These are phyloP conservation scores for Orius insidiosus DNA, from an alignment of 1,140 invertebrate genomes.

Conservation along the genomic window DNA sequence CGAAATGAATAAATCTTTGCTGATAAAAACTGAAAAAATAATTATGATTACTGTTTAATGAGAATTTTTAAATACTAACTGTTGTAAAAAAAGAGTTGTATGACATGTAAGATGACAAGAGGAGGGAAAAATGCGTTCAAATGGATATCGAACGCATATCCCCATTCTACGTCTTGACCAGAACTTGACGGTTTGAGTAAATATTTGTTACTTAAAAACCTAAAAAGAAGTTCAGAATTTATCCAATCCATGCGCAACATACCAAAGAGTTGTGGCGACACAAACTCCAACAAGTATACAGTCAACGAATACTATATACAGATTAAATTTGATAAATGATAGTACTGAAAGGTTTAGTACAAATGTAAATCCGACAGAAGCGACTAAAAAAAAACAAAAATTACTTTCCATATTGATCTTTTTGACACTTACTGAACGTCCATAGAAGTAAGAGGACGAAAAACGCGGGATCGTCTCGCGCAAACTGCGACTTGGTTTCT, in stretches of 20 bases:
- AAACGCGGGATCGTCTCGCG: slow-evolving; percentile 97
- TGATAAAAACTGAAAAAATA: slow-evolving; percentile 52
- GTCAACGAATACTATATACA: slow-evolving; percentile 89
- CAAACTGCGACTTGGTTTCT: slow-evolving; percentile 98
- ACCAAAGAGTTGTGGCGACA: slow-evolving; percentile 84
- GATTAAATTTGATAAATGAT: slow-evolving; percentile 69
- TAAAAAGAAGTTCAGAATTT: slow-evolving; percentile 27
- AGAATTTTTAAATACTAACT: slow-evolving; percentile 29
- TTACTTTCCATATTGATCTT: not conserved
- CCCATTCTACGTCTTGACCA: slow-evolving; percentile 89
- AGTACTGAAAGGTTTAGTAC: slow-evolving; percentile 55
- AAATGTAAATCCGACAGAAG: slow-evolving; percentile 77
- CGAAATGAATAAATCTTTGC: slow-evolving; percentile 53
- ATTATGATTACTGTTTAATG: slow-evolving; percentile 14
- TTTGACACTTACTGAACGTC: slow-evolving; percentile 51
- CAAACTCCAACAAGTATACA: slow-evolving; percentile 76
- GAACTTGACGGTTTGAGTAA: slow-evolving; percentile 44
- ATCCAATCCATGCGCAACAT: no score
- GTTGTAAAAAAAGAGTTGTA: slow-evolving; percentile 79
- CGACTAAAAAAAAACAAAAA: slow-evolving; percentile 41
- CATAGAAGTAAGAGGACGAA: slow-evolving; percentile 78
- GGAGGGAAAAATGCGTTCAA: slow-evolving; percentile 96
- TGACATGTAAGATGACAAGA: slow-evolving; percentile 80
- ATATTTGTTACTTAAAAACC: slow-evolving; percentile 79
- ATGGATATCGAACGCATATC: slow-evolving; percentile 96